Evolutionary conservation across 2,888 invertebrate genomes (phyloP).

Genomic region (Luperina nickerlii): DNA sequence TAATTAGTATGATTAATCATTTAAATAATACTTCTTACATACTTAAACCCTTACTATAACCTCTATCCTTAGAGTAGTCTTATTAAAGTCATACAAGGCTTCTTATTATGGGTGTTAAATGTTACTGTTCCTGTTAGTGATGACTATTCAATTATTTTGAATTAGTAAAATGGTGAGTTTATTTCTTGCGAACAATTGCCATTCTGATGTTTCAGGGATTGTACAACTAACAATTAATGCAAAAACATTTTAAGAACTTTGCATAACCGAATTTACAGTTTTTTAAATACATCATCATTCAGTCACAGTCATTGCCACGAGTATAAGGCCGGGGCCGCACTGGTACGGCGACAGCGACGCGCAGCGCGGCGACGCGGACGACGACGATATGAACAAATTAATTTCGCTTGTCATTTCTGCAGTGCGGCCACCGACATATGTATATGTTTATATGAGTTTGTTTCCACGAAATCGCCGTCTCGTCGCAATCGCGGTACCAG

Average conservation of each 20-base stretch:
- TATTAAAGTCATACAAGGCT: neutral
- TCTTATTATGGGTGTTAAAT: neutral
- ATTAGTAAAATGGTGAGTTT: neutral
- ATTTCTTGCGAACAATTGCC: neutral
- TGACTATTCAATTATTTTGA: neutral
- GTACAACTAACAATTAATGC: neutral
- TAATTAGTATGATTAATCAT: neutral
- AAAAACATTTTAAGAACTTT: neutral
- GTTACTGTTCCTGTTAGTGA: neutral
- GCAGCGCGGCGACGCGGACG: too few relatives aligned
- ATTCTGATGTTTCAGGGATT: slow-evolving; percentile 4
- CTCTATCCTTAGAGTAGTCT: neutral
- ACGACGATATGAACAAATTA: too few relatives aligned
- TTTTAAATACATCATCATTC: neutral
- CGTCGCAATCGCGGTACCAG: too few relatives aligned
- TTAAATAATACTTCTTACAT: neutral
- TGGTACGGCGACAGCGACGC: too few relatives aligned
- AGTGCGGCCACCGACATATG: too few relatives aligned
- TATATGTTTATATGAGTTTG: too few relatives aligned
- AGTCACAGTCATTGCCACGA: neutral
- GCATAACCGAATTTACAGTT: neutral
- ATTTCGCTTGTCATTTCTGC: too few relatives aligned
- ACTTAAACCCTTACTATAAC: too few relatives aligned
- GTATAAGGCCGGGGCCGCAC: too few relatives aligned
- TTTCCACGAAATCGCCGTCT: too few relatives aligned